phyloP scores from a whole-genome alignment of 1,140 invertebrate genomes.

The Leptonema lineaticorne region DNA sequence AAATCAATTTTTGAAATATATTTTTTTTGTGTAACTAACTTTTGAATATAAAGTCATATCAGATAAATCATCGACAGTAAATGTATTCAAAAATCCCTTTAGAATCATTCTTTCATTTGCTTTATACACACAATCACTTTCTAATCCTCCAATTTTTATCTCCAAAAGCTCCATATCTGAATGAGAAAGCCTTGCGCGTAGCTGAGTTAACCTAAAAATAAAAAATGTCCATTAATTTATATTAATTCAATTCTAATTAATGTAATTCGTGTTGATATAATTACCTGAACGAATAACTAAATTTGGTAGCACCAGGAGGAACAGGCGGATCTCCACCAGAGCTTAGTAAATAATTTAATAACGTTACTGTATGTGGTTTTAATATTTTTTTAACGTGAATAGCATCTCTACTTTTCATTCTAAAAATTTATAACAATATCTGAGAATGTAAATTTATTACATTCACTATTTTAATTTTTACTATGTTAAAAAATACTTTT shows the following conservation, averaged over 20 bases:
- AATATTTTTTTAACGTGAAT: conserved; percentile 48
- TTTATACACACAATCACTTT: conserved; percentile 74
- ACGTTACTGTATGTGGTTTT: conserved; percentile 44
- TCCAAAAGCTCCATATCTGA: conserved; percentile 70
- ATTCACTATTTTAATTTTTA: background rate
- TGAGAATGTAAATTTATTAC: too few relatives aligned
- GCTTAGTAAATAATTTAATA: conserved; percentile 44
- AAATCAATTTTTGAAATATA: background rate
- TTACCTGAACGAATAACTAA: conserved; percentile 69
- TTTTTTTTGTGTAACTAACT: too few relatives aligned
- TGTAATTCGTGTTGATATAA: background rate
- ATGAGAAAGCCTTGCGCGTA: conserved; percentile 66
- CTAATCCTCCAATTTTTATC: conserved; percentile 65
- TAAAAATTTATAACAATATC: too few relatives aligned
- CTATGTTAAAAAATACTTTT: conserved; percentile 46
- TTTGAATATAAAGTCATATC: conserved; percentile 77
- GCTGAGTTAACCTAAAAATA: conserved; percentile 59
- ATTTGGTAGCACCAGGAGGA: conserved; percentile 73
- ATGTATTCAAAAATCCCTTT: conserved; percentile 64
- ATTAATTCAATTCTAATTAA: background rate
- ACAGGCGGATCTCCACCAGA: conserved; percentile 64
- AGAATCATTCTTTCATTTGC: conserved; percentile 79
- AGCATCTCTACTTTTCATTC: conserved; percentile 51
- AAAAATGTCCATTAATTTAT: background rate
- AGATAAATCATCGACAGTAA: conserved; percentile 71